phyloP scores from a whole-genome alignment of 2,797 vertebrate species.

The Takifugu ocellatus region DNA sequence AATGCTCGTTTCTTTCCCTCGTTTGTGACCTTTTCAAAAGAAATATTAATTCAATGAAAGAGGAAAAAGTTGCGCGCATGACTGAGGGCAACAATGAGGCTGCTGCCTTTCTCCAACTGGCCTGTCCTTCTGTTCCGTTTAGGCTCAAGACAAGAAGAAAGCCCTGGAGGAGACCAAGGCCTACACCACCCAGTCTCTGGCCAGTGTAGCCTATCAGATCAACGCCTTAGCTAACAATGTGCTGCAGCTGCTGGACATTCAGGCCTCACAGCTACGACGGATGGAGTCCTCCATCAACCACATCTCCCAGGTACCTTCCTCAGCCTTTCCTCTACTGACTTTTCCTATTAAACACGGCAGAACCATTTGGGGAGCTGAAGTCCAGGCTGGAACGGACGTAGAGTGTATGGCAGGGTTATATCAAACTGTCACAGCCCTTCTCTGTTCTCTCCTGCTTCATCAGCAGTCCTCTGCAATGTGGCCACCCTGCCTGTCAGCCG shows the following conservation, averaged over 20 bases:
- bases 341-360: background rate
- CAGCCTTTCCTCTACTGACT: background rate
- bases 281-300: constrained; percentile 99
- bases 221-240: constrained; percentile 99
- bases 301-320: constrained; percentile 85
- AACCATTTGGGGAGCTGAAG: background rate
- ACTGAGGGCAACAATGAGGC: constrained; percentile 19
- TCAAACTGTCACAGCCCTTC: constrained; percentile 39
- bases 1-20: constrained; percentile 10
- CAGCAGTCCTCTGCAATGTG: constrained; percentile 53
- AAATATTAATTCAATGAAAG: constrained; percentile 8
- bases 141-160: constrained; percentile 98
- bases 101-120: constrained; percentile 16
- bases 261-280: constrained; percentile 95
- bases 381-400: constrained; percentile 22
- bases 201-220: constrained; percentile 99
- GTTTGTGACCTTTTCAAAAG: background rate
- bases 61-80: constrained; percentile 3
- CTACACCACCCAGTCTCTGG: constrained; percentile 97
- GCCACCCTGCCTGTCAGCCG: constrained; percentile 50
- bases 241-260: constrained; percentile 96
- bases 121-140: constrained; percentile 2
- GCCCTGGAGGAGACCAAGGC: constrained; percentile 99
- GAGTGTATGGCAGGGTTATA: constrained; percentile 34
- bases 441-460: constrained; percentile 52